These are phyloP conservation scores for Porphyrio hochstetteri DNA, from an alignment of 2,113 vertebrate genomes.

Conservation along the genomic window DNA sequence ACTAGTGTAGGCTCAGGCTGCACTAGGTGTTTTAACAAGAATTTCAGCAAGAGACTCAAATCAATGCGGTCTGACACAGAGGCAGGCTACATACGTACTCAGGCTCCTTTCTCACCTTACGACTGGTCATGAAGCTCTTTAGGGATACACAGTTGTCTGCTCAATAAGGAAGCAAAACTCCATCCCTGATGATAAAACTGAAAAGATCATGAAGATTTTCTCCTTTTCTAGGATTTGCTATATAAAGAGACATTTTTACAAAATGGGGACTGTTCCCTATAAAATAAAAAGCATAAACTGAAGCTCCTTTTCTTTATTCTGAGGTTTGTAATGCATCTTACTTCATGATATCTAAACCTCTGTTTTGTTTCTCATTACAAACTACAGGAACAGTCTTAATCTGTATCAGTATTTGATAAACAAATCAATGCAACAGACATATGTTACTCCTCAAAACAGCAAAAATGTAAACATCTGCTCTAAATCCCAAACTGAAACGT, in stretches of 20 bases:
- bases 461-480: slow-evolving; percentile 60
- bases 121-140: background rate
- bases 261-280: background rate
- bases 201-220: background rate
- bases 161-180: background rate
- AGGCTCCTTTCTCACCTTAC: background rate
- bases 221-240: background rate
- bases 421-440: slow-evolving; percentile 41
- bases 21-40: background rate
- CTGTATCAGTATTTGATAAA: slow-evolving; percentile 30
- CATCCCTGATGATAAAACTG: background rate
- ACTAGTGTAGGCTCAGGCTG: background rate
- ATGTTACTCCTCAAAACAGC: slow-evolving; percentile 6
- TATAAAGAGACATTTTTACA: background rate
- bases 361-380: slow-evolving; percentile 2
- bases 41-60: background rate
- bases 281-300: background rate
- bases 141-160: background rate
- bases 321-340: background rate
- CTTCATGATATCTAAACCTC: background rate
- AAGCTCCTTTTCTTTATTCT: background rate
- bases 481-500: slow-evolving; percentile 7
- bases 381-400: background rate
- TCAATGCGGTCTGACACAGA: background rate
- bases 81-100: accelerated